These are phyloP conservation scores for Conops quadrifasciatus DNA, from an alignment of 2,888 invertebrate genomes.

Conservation along the genomic window DNA sequence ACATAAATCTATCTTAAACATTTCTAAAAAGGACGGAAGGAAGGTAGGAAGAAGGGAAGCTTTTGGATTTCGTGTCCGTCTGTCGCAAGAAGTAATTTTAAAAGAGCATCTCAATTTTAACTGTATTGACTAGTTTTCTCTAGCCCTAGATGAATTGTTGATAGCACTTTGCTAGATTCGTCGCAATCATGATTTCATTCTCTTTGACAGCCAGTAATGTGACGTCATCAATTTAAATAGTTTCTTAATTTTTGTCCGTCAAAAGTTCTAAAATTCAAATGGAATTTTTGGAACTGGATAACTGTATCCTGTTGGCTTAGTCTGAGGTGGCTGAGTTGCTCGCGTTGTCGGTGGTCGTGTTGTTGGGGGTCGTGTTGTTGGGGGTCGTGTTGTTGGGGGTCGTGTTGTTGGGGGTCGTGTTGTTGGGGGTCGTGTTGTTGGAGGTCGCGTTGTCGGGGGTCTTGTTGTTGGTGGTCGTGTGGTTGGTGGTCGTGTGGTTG, in stretches of 20 bases:
- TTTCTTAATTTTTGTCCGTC: constrained; percentile 25
- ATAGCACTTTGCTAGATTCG: constrained; percentile 58
- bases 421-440: constrained; percentile 28
- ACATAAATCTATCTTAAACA: constrained; percentile 50
- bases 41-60: no score
- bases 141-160: constrained; percentile 62
- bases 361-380: constrained; percentile 21
- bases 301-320: constrained; percentile 52
- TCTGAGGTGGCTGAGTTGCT: constrained; percentile 34
- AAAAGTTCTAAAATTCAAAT: constrained; percentile 54
- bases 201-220: constrained; percentile 25
- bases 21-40: constrained; percentile 49
- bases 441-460: constrained; percentile 36
- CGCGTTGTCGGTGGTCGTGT: constrained; percentile 37
- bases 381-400: constrained; percentile 37
- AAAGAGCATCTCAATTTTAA: constrained; percentile 42
- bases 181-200: constrained; percentile 12
- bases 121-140: constrained; percentile 64
- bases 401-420: constrained; percentile 39
- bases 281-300: constrained; percentile 58
- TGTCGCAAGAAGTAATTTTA: constrained; percentile 23
- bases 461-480: constrained; percentile 24
- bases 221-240: constrained; percentile 5
- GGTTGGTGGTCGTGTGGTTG: constrained; percentile 40
- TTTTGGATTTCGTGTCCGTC: constrained; percentile 27